Evolutionary conservation across 2,888 invertebrate species (phyloP).

Genomic region (Thera obeliscata): DNA sequence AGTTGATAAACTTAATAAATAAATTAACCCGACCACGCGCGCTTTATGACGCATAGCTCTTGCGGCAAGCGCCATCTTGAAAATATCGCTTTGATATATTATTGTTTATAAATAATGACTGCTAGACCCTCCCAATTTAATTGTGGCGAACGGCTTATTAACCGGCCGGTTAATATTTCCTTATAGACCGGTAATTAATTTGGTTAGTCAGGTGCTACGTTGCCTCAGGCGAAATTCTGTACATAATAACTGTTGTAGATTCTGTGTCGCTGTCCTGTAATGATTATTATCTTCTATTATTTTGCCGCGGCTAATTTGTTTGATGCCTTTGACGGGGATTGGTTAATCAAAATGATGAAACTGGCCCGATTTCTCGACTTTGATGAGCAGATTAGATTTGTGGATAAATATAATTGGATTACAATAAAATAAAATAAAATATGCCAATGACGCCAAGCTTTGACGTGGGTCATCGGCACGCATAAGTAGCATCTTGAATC

Average conservation of each 20-base stretch:
- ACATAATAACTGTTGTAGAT: slow-evolving; percentile 6
- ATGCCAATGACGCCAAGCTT: too few species aligned
- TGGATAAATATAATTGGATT: too few species aligned
- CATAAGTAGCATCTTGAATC: too few species aligned
- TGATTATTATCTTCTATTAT: slow-evolving; percentile 79
- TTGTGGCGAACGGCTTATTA: slow-evolving; percentile 83
- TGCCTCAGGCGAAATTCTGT: slow-evolving; percentile 32
- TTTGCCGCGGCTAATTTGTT: slow-evolving; percentile 80
- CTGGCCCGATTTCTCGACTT: slow-evolving; percentile 10
- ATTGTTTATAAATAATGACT: slow-evolving; percentile 83
- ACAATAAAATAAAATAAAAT: too few species aligned
- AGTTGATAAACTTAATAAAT: slow-evolving; percentile 35
- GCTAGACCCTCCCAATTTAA: slow-evolving; percentile 81
- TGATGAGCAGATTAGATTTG: slow-evolving; percentile 12
- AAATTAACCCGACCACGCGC: slow-evolving; percentile 37
- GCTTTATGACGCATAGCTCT: slow-evolving; percentile 61
- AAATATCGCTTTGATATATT: slow-evolving; percentile 83
- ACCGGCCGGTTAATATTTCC: slow-evolving; percentile 82
- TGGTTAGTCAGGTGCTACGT: slow-evolving; percentile 79
- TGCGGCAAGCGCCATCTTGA: slow-evolving; percentile 80
- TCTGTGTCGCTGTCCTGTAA: slow-evolving; percentile 33
- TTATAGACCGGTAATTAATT: slow-evolving; percentile 82
- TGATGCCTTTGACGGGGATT: slow-evolving; percentile 72
- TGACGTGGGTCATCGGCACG: too few species aligned
- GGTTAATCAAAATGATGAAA: slow-evolving; percentile 68